phyloP scores from a whole-genome alignment of 2,888 invertebrate genomes.

The Eulithis testata region DNA sequence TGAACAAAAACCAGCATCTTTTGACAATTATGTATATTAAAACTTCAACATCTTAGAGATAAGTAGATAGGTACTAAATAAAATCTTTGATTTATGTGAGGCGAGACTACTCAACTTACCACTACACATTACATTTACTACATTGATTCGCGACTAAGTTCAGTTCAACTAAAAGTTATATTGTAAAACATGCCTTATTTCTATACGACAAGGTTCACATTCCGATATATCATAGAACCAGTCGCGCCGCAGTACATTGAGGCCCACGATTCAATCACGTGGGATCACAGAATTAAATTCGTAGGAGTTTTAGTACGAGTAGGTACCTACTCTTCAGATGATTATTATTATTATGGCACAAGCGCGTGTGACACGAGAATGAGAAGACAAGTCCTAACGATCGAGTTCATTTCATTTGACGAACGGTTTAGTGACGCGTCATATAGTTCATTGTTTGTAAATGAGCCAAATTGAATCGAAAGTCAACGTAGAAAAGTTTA shows the following conservation, averaged over 20 bases:
- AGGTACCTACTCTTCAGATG: neutral
- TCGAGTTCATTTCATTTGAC: neutral
- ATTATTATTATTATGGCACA: conserved; percentile 2
- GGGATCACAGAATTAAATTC: conserved; percentile 1
- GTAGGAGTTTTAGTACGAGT: neutral
- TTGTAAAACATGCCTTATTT: conserved; percentile 3
- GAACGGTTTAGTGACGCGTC: too few relatives aligned
- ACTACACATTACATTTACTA: conserved; percentile 15
- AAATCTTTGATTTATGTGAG: conserved; percentile 35
- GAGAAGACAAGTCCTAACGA: too few relatives aligned
- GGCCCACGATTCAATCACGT: conserved; percentile 3
- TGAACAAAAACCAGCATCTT: conserved; percentile 38
- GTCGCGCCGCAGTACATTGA: conserved; percentile 10
- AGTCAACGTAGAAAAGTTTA: neutral
- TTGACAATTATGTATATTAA: conserved; percentile 35
- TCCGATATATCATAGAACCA: conserved; percentile 8
- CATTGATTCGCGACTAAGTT: conserved; percentile 13
- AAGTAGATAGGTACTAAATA: conserved; percentile 35
- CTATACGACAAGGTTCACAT: conserved; percentile 16
- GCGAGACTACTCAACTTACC: conserved; percentile 27
- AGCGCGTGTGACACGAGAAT: neutral
- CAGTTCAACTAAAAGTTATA: conserved; percentile 18
- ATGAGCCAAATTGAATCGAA: neutral
- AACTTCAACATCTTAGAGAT: conserved; percentile 37
- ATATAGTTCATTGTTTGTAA: too few relatives aligned